A percentile compares a stretch with the other conserved stretches of the same genome.
phyloP scores from a whole-genome alignment of 2,888 invertebrate genomes.

The Lissonota sp. region DNA sequence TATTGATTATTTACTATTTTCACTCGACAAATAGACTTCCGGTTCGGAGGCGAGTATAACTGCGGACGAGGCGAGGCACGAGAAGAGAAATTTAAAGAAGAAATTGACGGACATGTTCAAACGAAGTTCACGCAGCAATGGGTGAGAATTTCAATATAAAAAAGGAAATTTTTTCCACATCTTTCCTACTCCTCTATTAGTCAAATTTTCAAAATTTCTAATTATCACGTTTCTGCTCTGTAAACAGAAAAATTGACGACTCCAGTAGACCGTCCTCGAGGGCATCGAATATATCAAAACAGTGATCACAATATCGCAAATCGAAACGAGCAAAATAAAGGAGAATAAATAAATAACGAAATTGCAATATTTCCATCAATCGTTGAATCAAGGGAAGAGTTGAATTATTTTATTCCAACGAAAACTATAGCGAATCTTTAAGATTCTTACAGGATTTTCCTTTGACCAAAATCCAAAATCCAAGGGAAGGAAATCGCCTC shows the following conservation, averaged over 20 bases:
- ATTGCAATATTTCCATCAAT: conserved; percentile 36
- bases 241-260: conserved; percentile 77
- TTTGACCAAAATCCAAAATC: conserved; percentile 48
- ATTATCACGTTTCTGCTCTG: conserved; percentile 69
- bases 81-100: conserved; percentile 91
- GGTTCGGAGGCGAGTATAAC: conserved; percentile 81
- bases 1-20: conserved; percentile 35
- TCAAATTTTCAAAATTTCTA: neutral
- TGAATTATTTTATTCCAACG: conserved; percentile 49
- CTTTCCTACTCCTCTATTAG: no score
- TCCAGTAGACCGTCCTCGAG: conserved; percentile 80
- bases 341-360: conserved; percentile 27
- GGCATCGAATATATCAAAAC: conserved; percentile 76
- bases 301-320: conserved; percentile 53
- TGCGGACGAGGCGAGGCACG: conserved; percentile 75
- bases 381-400: conserved; percentile 34
- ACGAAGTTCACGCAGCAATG: conserved; percentile 84
- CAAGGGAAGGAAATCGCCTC: conserved; percentile 7
- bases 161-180: neutral
- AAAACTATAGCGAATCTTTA: conserved; percentile 33
- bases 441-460: conserved; percentile 52
- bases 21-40: conserved; percentile 75
- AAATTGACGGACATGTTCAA: conserved; percentile 93
- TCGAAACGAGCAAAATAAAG: conserved; percentile 40
- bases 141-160: conserved; percentile 67